Evolutionary conservation across 2,113 vertebrate genomes (phyloP).

Genomic region (Grammomys surdaster): DNA sequence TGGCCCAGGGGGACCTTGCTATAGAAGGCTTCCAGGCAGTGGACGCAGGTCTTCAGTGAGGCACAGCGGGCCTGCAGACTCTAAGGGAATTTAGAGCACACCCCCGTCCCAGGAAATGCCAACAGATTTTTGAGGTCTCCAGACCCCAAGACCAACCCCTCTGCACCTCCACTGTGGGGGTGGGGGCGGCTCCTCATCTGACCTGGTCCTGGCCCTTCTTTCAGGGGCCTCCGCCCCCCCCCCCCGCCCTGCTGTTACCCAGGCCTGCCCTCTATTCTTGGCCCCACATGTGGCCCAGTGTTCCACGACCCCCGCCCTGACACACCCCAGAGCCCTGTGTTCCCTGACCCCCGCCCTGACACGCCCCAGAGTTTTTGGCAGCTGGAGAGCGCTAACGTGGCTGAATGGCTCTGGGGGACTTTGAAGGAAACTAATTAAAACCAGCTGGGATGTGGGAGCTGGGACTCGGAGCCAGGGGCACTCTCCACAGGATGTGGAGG

Average conservation of each 20-base stretch:
- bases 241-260: neutral
- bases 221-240: neutral
- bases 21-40: neutral
- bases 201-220: neutral
- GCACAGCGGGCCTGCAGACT: neutral
- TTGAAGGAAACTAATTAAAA: conserved; percentile 71
- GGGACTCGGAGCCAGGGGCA: conserved; percentile 50
- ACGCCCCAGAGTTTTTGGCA: conserved; percentile 45
- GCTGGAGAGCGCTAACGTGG: conserved; percentile 56
- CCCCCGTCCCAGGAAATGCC: neutral
- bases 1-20: neutral
- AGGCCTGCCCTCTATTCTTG: neutral
- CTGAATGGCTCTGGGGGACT: conserved; percentile 60
- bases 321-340: neutral
- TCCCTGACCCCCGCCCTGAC: neutral
- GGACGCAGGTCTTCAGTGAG: neutral
- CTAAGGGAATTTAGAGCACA: neutral
- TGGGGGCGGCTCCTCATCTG: neutral
- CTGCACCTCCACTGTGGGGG: neutral
- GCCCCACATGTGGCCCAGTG: neutral
- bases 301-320: neutral
- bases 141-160: neutral
- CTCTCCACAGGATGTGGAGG: conserved; percentile 21
- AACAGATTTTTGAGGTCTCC: neutral
- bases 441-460: conserved; percentile 65